Evolutionary conservation across 35 echinoderm and acorn worm genomes (phyloP).

Genomic region (Eucidaris tribuloides): DNA sequence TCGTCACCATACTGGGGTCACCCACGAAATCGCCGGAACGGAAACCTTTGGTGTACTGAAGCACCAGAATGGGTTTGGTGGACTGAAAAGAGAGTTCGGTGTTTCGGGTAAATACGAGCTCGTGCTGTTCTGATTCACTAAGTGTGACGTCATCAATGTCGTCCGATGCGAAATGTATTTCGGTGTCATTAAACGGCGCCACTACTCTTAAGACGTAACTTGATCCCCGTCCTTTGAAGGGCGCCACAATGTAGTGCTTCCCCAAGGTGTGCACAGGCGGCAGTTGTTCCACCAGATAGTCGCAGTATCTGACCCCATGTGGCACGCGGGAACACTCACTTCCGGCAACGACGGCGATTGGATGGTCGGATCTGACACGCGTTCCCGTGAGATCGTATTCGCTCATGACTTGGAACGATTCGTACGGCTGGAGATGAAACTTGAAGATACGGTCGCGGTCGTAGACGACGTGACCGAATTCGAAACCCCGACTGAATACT

Average conservation of each 20-base stretch:
- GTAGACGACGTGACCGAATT: slow-evolving; percentile 29
- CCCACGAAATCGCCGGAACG: slow-evolving; percentile 57
- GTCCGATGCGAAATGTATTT: slow-evolving; percentile 40
- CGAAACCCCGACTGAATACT: slow-evolving; percentile 3
- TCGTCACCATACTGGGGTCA: slow-evolving; percentile 68
- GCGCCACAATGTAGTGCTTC: slow-evolving; percentile 67
- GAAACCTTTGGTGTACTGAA: slow-evolving; percentile 81
- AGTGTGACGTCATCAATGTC: slow-evolving; percentile 2
- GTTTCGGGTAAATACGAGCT: slow-evolving; percentile 43
- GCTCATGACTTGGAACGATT: slow-evolving; percentile 75
- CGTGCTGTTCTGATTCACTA: slow-evolving; percentile 64
- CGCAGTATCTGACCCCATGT: slow-evolving; percentile 46
- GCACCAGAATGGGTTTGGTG: slow-evolving; percentile 62
- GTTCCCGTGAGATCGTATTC: slow-evolving; percentile 65
- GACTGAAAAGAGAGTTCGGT: slow-evolving; percentile 30
- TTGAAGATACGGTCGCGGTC: slow-evolving; percentile 23
- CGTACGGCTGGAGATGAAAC: slow-evolving; percentile 38
- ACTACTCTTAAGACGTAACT: slow-evolving; percentile 69
- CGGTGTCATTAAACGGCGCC: slow-evolving; percentile 53
- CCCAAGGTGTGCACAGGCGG: slow-evolving; percentile 81
- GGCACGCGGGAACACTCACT: slow-evolving; percentile 71
- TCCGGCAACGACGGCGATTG: slow-evolving; percentile 63
- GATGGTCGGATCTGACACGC: slow-evolving; percentile 44
- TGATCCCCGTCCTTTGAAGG: slow-evolving; percentile 47
- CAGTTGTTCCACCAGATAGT: slow-evolving; percentile 82